Conservation (phyloP, 2,113 vertebrate genomes). For the Mionectes macconnelli region DNA sequence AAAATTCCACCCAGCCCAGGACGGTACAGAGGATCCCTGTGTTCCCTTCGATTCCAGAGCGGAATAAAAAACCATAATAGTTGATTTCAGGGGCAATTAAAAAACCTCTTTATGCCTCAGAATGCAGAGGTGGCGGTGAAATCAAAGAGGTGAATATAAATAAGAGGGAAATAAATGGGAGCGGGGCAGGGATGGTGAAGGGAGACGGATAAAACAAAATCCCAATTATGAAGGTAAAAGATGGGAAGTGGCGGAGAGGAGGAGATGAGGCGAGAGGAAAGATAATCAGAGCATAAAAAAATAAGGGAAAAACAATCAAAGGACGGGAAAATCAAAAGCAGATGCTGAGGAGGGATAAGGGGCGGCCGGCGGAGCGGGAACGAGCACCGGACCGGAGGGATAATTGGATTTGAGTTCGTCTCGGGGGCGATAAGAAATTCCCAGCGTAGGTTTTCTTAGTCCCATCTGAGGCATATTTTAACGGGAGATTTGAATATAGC, state of each 20-base stretch:
- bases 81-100: background rate
- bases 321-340: conserved; percentile 49
- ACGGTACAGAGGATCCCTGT: background rate
- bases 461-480: background rate
- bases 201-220: background rate
- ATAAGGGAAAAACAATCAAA: background rate
- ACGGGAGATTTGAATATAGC: background rate
- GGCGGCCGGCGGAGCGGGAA: background rate
- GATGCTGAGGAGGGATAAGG: conserved; percentile 59
- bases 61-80: background rate
- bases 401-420: conserved; percentile 40
- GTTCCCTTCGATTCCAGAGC: background rate
- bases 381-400: background rate
- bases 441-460: background rate
- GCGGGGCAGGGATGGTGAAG: background rate
- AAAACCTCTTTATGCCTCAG: background rate
- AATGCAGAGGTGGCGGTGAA: background rate
- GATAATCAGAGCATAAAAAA: background rate
- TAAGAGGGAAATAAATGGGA: background rate
- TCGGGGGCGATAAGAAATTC: background rate
- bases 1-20: background rate
- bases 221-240: background rate
- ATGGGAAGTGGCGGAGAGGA: background rate
- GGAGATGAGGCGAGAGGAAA: background rate
- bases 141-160: background rate